Percentiles rank a stretch among this genome's conserved stretches.
phyloP scores from a whole-genome alignment of 2,888 invertebrate species.

The Amphiduros pacificus region DNA sequence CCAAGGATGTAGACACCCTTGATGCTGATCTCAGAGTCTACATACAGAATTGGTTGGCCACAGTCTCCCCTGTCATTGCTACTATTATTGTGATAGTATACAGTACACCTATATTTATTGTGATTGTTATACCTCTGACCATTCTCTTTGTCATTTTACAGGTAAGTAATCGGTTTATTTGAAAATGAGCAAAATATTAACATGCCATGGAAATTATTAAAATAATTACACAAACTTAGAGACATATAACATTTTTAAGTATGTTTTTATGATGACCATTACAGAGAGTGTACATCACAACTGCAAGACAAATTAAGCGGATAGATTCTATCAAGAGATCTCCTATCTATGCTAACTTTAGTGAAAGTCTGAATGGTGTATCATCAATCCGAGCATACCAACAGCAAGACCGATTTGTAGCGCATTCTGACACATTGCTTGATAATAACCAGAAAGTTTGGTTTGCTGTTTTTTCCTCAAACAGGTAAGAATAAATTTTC shows the following conservation, averaged over 20 bases:
- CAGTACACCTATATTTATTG: constrained; percentile 4
- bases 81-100: neutral
- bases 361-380: constrained; percentile 79
- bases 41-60: constrained; percentile 3
- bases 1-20: constrained; percentile 15
- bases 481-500: constrained; percentile 61
- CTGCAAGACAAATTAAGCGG: constrained; percentile 88
- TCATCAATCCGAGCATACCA: constrained; percentile 80
- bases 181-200: neutral
- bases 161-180: neutral
- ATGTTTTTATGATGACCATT: constrained; percentile 25
- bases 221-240: neutral
- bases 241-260: neutral
- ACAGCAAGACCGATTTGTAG: constrained; percentile 77
- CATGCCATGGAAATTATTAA: neutral
- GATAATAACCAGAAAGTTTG: constrained; percentile 90
- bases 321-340: constrained; percentile 89
- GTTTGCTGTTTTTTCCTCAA: constrained; percentile 87
- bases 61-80: neutral
- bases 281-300: constrained; percentile 87
- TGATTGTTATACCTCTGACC: neutral
- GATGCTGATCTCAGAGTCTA: constrained; percentile 3
- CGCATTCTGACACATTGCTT: constrained; percentile 83
- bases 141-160: neutral
- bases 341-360: constrained; percentile 93